Conservation (phyloP, 2,797 vertebrate genomes). For the Rachycentron canadum region DNA sequence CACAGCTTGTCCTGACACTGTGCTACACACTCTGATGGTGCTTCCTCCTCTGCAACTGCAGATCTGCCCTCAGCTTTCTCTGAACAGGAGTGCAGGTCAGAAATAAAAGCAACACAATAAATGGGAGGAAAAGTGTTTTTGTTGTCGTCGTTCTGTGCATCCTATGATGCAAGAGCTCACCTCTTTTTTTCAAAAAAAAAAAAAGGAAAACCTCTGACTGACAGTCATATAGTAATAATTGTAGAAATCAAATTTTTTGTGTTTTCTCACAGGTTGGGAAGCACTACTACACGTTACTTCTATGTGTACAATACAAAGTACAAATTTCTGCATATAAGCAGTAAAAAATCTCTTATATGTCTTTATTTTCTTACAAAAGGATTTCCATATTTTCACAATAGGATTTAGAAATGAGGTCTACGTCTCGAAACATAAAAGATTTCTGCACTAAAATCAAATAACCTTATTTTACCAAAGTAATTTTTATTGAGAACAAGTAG, state of each 20-base stretch:
- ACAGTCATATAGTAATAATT: neutral
- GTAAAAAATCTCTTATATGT: neutral
- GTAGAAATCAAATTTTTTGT: neutral
- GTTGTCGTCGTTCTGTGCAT: neutral
- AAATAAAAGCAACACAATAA: slow-evolving; percentile 32
- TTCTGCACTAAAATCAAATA: neutral
- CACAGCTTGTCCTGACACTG: slow-evolving; percentile 79
- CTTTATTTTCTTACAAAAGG: too few relatives aligned
- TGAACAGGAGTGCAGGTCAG: slow-evolving; percentile 44
- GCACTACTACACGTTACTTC: neutral
- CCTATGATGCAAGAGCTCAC: neutral
- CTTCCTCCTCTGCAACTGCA: slow-evolving; percentile 56
- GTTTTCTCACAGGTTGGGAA: neutral
- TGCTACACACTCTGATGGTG: slow-evolving; percentile 67
- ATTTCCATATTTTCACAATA: neutral
- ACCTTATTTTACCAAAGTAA: neutral
- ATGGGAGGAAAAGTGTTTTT: slow-evolving; percentile 29
- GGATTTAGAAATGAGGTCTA: neutral
- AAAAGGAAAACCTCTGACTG: neutral
- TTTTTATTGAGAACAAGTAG: neutral
- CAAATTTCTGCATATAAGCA: neutral
- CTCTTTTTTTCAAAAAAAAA: neutral
- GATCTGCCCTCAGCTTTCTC: slow-evolving; percentile 41
- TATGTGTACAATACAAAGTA: neutral
- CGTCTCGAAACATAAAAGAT: slow-evolving; percentile 1